Evolutionary conservation across 1,140 invertebrate genomes (phyloP).

Genomic region (Popillia japonica): DNA sequence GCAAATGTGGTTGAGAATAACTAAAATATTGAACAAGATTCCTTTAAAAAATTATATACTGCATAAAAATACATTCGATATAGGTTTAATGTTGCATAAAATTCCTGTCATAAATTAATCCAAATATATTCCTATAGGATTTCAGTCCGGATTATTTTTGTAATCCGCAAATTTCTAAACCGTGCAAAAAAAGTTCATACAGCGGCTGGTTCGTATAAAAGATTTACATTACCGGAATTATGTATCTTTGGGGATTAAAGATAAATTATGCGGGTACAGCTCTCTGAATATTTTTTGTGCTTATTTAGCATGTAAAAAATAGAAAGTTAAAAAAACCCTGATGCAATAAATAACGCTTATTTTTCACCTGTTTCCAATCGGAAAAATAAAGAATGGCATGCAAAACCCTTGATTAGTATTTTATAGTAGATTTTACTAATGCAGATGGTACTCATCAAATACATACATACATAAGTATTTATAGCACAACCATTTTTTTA

Average conservation of each 20-base stretch:
- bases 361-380: not conserved
- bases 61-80: not conserved
- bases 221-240: conserved; percentile 33
- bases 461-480: no score
- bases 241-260: conserved; percentile 34
- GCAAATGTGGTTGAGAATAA: no score
- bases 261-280: conserved; percentile 27
- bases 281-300: conserved; percentile 30
- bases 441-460: no score
- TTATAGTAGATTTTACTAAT: no score
- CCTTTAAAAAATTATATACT: not conserved
- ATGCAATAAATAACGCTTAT: not conserved
- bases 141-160: conserved; percentile 21
- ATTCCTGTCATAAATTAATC: conserved; percentile 23
- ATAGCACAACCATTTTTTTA: no score
- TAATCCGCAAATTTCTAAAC: conserved; percentile 22
- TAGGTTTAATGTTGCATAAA: not conserved
- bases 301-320: not conserved
- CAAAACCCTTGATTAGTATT: no score
- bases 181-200: conserved; percentile 10
- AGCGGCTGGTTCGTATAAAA: conserved; percentile 1
- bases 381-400: not conserved
- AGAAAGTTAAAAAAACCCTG: not conserved
- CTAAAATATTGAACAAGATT: not conserved
- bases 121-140: conserved; percentile 2